Percentiles rank a stretch among this genome's conserved stretches.
Evolutionary conservation across 2,113 vertebrate genomes (phyloP).

Genomic region (Paradisaea rubra): DNA sequence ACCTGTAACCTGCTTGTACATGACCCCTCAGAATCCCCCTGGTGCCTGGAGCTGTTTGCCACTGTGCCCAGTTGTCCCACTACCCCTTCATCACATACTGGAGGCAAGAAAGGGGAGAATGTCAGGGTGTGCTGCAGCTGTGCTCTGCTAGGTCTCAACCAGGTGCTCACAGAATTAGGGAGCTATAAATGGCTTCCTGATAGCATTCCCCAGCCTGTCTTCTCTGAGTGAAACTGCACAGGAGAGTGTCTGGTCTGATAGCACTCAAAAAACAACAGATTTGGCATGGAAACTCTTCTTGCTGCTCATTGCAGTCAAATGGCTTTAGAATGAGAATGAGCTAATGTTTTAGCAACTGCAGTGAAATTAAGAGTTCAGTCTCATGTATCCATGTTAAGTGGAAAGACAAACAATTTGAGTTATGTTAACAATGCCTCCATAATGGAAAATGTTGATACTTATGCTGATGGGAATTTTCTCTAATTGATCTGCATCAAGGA

Average conservation of each 20-base stretch:
- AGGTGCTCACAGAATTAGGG: neutral
- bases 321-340: neutral
- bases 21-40: neutral
- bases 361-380: neutral
- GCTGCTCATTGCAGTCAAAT: neutral
- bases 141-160: neutral
- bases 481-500: neutral
- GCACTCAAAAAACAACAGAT: neutral
- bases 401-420: neutral
- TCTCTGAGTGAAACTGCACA: neutral
- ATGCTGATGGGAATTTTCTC: neutral
- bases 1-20: neutral
- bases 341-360: neutral
- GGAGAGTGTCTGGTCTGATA: neutral
- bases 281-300: neutral
- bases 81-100: neutral
- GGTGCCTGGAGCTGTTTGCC: neutral
- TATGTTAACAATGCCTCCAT: neutral
- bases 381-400: neutral
- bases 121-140: neutral
- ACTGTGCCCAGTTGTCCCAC: neutral
- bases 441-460: neutral
- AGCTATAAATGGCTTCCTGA: constrained; percentile 16
- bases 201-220: neutral
- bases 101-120: neutral